Conservation (phyloP, 2,797 vertebrate genomes). For the Hephaestus fuliginosus region DNA sequence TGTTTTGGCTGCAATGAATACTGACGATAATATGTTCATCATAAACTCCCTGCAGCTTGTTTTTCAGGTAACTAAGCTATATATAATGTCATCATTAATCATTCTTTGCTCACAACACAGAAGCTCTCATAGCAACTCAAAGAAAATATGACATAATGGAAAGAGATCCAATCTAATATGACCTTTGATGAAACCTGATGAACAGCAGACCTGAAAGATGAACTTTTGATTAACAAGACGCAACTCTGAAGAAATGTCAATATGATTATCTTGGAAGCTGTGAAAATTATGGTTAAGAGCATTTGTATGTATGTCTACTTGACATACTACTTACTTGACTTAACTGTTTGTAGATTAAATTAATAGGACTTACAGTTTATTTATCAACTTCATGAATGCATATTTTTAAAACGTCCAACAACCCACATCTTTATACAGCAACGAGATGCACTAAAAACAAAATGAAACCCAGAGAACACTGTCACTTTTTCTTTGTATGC, state of each 20-base stretch:
- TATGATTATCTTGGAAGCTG: not conserved
- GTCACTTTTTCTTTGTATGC: too few relatives aligned
- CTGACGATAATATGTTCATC: not conserved
- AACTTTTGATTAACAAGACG: not conserved
- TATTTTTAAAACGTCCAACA: too few relatives aligned
- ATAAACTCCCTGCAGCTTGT: constrained; percentile 18
- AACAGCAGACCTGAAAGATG: not conserved
- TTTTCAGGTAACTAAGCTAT: not conserved
- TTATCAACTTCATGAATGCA: too few relatives aligned
- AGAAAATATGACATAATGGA: constrained; percentile 3
- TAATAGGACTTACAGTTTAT: too few relatives aligned
- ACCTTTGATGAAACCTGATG: not conserved
- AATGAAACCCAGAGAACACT: too few relatives aligned
- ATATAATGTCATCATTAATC: not conserved
- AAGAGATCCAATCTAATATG: not conserved
- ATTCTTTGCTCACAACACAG: constrained; percentile 18
- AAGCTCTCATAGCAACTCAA: constrained; percentile 30
- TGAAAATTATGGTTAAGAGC: not conserved
- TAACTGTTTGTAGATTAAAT: too few relatives aligned
- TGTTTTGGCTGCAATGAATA: constrained; percentile 10
- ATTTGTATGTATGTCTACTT: not conserved
- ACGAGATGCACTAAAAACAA: too few relatives aligned
- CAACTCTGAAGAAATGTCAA: too few relatives aligned
- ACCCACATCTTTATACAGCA: not conserved
- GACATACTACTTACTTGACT: not conserved